A percentile compares a stretch with the other conserved stretches of the same genome.
Evolutionary conservation across 2,888 invertebrate genomes (phyloP).

Genomic region (Chaetogeoica ovagalla): DNA sequence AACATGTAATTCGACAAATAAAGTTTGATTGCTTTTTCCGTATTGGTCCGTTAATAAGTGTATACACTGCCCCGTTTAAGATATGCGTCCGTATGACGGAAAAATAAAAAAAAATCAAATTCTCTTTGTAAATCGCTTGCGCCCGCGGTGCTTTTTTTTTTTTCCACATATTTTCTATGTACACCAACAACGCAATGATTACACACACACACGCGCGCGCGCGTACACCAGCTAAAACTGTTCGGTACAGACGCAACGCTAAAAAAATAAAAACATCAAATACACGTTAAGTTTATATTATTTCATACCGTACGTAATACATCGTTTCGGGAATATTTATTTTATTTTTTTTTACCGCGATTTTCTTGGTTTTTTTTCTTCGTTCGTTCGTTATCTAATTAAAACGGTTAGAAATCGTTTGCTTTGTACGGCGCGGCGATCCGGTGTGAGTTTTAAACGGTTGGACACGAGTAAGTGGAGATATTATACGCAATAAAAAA

Average conservation of each 20-base stretch:
- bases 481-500: neutral
- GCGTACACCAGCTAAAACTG: too few species aligned
- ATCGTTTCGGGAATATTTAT: neutral
- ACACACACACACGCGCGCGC: too few species aligned
- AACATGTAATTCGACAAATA: neutral
- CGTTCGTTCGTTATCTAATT: slow-evolving; percentile 16
- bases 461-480: neutral
- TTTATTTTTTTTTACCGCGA: neutral
- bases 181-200: too few species aligned
- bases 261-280: too few species aligned
- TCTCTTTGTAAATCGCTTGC: neutral
- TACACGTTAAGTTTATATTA: neutral
- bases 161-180: too few species aligned
- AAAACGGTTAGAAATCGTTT: slow-evolving; percentile 17
- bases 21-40: neutral
- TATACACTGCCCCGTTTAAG: neutral
- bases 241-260: too few species aligned
- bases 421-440: slow-evolving; percentile 17
- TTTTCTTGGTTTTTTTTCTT: slow-evolving; percentile 9
- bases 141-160: neutral
- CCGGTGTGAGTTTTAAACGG: slow-evolving; percentile 45
- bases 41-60: neutral
- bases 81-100: neutral
- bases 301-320: neutral
- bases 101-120: neutral